Conservation (phyloP, 2,113 vertebrate genomes). For the Hipposideros armiger region DNA sequence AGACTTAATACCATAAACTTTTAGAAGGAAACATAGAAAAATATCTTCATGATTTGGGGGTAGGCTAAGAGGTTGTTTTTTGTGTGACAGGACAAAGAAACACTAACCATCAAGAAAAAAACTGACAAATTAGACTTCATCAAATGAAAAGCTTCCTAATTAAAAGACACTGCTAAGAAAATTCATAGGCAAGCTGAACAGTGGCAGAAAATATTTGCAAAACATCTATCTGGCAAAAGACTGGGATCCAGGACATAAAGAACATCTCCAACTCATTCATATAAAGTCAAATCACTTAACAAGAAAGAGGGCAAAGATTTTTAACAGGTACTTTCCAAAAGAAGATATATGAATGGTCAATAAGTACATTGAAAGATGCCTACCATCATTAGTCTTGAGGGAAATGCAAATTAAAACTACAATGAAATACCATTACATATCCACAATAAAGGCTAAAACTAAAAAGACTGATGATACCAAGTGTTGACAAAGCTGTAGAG, state of each 20-base stretch:
- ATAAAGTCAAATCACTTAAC: not conserved
- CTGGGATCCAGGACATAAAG: not conserved
- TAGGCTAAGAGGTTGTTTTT: not conserved
- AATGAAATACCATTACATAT: not conserved
- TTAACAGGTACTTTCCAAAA: not conserved
- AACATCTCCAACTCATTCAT: not conserved
- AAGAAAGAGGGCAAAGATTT: not conserved
- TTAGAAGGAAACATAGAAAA: not conserved
- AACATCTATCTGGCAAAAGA: not conserved
- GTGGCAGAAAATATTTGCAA: not conserved
- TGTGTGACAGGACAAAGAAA: not conserved
- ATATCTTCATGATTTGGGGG: not conserved
- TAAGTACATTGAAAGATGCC: not conserved
- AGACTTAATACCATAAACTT: not conserved
- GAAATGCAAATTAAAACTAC: slow-evolving; percentile 49
- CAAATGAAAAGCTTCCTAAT: not conserved
- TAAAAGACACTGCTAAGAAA: not conserved
- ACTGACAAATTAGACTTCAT: not conserved
- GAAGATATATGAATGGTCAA: not conserved
- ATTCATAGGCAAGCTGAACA: not conserved
- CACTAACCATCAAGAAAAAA: not conserved
- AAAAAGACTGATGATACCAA: not conserved
- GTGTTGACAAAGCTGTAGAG: not conserved
- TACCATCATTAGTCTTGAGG: not conserved
- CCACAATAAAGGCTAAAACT: not conserved